A percentile compares a stretch with the other conserved stretches of the same genome.
phyloP scores from a whole-genome alignment of 2,113 vertebrate genomes.

The Emydura subglobosa region DNA sequence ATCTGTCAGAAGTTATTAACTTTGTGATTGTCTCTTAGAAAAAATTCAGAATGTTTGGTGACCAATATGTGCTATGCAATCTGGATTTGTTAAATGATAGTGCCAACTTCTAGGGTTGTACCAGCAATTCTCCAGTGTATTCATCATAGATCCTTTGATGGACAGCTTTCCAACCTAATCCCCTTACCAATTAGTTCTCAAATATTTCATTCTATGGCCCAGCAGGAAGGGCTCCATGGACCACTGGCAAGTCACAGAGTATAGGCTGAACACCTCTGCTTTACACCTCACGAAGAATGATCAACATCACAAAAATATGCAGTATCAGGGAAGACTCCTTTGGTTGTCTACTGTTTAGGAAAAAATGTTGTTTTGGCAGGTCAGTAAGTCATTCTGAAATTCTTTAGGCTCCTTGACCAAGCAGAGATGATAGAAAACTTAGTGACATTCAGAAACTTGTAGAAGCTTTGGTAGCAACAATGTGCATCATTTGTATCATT shows the following conservation, averaged over 20 bases:
- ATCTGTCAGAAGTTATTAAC: not conserved
- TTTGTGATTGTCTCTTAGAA: conserved; percentile 5
- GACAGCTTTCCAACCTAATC: not conserved
- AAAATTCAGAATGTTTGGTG: not conserved
- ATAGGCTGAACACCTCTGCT: not conserved
- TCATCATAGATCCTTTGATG: not conserved
- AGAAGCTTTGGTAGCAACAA: not conserved
- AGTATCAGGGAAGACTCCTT: not conserved
- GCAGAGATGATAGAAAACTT: not conserved
- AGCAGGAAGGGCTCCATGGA: not conserved
- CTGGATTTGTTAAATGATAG: conserved; percentile 22
- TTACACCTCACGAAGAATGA: not conserved
- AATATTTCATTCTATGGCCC: not conserved
- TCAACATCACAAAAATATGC: not conserved
- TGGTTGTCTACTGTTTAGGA: not conserved
- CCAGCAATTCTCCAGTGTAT: not conserved
- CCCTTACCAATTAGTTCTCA: not conserved
- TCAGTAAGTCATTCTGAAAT: not conserved
- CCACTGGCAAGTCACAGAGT: not conserved
- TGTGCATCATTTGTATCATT: not conserved
- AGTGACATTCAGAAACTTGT: not conserved
- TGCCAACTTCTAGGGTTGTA: not conserved
- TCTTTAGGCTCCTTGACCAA: not conserved
- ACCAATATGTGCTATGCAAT: not conserved
- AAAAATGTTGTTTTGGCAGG: accelerated